phyloP scores from a whole-genome alignment of 2,797 vertebrate species.

The Cichlasoma orientale region DNA sequence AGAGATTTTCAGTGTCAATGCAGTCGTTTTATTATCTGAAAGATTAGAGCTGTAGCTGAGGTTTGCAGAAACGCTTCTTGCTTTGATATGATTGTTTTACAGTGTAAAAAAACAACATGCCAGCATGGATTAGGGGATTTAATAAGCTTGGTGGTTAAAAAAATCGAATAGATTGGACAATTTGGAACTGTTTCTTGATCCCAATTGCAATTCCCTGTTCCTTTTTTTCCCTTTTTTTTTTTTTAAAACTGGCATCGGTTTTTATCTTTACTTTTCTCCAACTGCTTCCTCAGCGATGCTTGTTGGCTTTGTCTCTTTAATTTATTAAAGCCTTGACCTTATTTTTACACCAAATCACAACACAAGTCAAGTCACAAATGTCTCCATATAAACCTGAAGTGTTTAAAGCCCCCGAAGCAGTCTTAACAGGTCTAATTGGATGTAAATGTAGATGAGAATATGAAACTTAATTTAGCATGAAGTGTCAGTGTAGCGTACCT shows the following conservation, averaged over 20 bases:
- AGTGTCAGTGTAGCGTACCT: constrained; percentile 23
- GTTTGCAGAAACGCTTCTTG: background rate
- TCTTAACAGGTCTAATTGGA: constrained; percentile 53
- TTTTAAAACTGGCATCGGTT: background rate
- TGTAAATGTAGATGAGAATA: constrained; percentile 55
- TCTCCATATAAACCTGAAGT: constrained; percentile 12
- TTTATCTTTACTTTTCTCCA: background rate
- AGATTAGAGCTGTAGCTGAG: background rate
- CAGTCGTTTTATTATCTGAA: background rate
- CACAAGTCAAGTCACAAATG: background rate
- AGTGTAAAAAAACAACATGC: background rate
- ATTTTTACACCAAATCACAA: background rate
- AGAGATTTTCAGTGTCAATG: background rate
- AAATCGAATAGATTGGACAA: background rate
- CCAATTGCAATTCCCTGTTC: background rate
- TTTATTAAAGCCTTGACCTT: background rate
- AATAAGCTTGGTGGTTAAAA: background rate
- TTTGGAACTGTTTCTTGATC: background rate
- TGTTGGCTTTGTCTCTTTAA: background rate
- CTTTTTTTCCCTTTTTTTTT: background rate
- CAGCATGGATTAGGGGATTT: background rate
- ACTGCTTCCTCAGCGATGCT: background rate
- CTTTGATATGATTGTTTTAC: background rate
- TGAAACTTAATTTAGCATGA: constrained; percentile 59
- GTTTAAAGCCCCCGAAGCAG: constrained; percentile 22